Evolutionary conservation across 2,113 vertebrate genomes (phyloP), one percentile per base, ranked within the genome.

Genomic region (Cavia aperea): DNA sequence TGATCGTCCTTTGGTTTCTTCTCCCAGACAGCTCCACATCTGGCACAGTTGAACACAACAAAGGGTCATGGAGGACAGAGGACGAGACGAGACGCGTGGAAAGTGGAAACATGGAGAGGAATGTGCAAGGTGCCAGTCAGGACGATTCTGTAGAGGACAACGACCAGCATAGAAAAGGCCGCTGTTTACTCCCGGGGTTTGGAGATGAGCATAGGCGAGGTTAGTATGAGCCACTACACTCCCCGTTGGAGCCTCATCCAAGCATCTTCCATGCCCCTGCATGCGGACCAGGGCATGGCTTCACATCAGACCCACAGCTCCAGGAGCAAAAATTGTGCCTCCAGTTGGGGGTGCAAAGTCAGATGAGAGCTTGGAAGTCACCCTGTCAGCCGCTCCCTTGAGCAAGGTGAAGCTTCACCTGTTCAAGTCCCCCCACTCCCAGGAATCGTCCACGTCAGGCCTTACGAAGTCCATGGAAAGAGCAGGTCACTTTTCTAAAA

Each of bases 261-360:
- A 24, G 56, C 12, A 14, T 90, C 87, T 96, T 94, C 96, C 78
- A 86, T 83, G 97, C 51, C 89, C 87, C 95, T 95, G 94, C 65
- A 92, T 84, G 92, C 89, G 84, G 97, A 87, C 87, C 49, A 94
- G 95, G 96, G 96, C 83, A 26, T 73, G 87, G 91, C 88, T 93
- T 88, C 94, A 81, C 54, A 92, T 94, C 84, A 96, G 63, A 66
- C 9, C 62, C 63, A n/a, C 91, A 94, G 92, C 94, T 95, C 51
- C 89, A 88, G 94, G 78, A 90, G 92, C 90, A 96, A 94, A 82
- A 88, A 93, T 1, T 15, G 62, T 12, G n/a, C 23, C 33, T 84
- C 4, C 21, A 39, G 29, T 24, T 56, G 10, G 29, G 11, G 15
- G 49, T 43, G 33, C 8, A 24, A 92, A 83, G 36, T 51, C 65